Base-by-base conservation (phyloP, 2,888 invertebrate species). In the Caenorhabditis imperialis region DNA sequence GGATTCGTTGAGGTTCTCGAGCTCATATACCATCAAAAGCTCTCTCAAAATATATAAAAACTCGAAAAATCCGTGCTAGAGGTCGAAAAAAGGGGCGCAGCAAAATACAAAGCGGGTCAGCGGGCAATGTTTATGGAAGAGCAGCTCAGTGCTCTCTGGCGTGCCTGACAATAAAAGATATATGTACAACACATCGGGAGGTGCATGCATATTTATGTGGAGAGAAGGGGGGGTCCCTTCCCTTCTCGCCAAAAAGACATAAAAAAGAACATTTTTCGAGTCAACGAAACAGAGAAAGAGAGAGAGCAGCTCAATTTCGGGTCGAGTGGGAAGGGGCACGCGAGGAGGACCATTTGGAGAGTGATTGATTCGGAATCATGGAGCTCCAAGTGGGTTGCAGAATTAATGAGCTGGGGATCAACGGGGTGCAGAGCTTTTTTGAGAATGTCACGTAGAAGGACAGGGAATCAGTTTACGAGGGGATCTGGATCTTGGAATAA, bases 241-340 rank as follows among this genome's bases (percentile, higher is more conserved):
- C 6, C 33, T 20, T 18, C 37, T 30, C 16, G 30, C 7, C 10
- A 8, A 14, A 22, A 14, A 14, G 30, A n/a, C 10, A 33, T n/a
- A 23, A 38, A 40, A 51, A 62, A 51, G 22, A 48, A 48, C 27
- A 48, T 57, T 57, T 42, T 10, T 16, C 53, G 16, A 55, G 50
- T 48, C 37, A 53, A 54, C 16, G 40, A 54, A n/a, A 53, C 22
- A 16, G 27, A 37, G 61, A n/a, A 54, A 54, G 61, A 55, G 30
- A 35, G 57, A 37, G 30, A 63, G 58, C 58, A 58, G 58, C 58
- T 58, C 58, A 58, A 45, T 58, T 58, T 47, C 38, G 58, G 58
- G 58, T 58, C 48, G 58, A 27, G 33, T 27, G 22, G 22, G 16
- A 27, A 30, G 38, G 30, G 57, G 44, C 22, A 48, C 40, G 44